Evolutionary conservation across 2,797 vertebrate species (phyloP).

Genomic region (Crypturellus tataupa): DNA sequence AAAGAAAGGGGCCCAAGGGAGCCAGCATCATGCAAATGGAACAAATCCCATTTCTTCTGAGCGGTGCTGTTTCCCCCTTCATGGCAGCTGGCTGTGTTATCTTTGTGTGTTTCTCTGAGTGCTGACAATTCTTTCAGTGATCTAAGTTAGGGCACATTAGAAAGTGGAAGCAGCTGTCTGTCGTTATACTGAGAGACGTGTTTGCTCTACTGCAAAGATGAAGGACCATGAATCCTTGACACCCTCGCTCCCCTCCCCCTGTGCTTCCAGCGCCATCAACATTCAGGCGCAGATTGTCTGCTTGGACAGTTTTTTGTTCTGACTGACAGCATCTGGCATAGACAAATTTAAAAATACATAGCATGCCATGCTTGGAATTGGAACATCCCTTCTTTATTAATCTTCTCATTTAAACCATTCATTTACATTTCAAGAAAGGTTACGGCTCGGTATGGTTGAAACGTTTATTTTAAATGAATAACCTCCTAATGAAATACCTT

Average conservation of each 20-base stretch:
- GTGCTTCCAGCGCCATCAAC: slow-evolving; percentile 92
- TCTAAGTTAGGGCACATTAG: slow-evolving; percentile 99
- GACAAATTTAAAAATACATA: slow-evolving; percentile 91
- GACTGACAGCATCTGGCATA: slow-evolving; percentile 97
- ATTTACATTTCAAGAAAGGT: slow-evolving; percentile 87
- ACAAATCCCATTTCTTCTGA: slow-evolving; percentile 93
- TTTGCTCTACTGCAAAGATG: slow-evolving; percentile 99
- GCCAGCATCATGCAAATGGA: slow-evolving; percentile 90
- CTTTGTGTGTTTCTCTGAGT: slow-evolving; percentile 95
- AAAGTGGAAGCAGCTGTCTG: slow-evolving; percentile 99
- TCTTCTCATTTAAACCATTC: slow-evolving; percentile 85
- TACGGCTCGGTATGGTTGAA: slow-evolving; percentile 83
- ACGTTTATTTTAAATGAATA: slow-evolving; percentile 84
- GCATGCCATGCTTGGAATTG: slow-evolving; percentile 84
- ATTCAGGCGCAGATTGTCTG: slow-evolving; percentile 98
- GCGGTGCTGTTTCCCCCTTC: slow-evolving; percentile 86
- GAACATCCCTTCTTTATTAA: slow-evolving; percentile 86
- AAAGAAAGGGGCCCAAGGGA: slow-evolving; percentile 92
- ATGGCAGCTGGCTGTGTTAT: slow-evolving; percentile 98
- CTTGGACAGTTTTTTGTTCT: slow-evolving; percentile 93
- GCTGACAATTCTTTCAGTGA: slow-evolving; percentile 98
- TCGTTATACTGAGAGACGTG: slow-evolving; percentile 98
- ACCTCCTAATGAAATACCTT: slow-evolving; percentile 84
- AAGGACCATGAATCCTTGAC: slow-evolving; percentile 99
- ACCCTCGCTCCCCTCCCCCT: slow-evolving; percentile 87